Evolutionary conservation across 2,113 vertebrate genomes (phyloP), one percentile per base, ranked within the genome.

Genomic region (Austrofundulus limnaeus): DNA sequence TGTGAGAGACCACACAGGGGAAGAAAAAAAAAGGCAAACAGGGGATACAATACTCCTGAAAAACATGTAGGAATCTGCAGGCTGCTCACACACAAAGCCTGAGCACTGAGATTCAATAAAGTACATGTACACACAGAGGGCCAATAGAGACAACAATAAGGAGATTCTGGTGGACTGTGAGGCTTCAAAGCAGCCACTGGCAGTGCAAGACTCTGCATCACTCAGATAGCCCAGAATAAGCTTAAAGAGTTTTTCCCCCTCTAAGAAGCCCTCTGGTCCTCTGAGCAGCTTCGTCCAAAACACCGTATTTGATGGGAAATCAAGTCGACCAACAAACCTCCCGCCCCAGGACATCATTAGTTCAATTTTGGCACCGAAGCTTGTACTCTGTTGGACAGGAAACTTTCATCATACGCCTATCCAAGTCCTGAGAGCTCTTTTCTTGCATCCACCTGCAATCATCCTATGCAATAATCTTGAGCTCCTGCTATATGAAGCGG

Each of bases 261-360:
- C 63, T 55, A 72, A 83, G 58, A 81, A 61, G 58, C 51, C 73
- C 74, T 55, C 50, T 1, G 34, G 81, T 42, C 50, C 58, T 75
- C 28, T 15, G 34, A 15, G 23, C 42, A 55, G 28, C n/a, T 59
- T 17, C 3, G 25, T 66, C 79, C 66, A 63, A 80, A 69, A 62
- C 68, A 43, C n/a, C 38, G 51, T 56, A 72, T 83, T 74, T 83
- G 78, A 87, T 67, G 42, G 39, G 47, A 52, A 49, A 63, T 87
- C 66, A 74, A 73, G 41, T 71, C 54, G 19, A 51, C 66, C 61
- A 73, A 31, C 57, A 65, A 63, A 64, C 16, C 60, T 55, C 41
- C 11, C 50, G 52, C 69, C 78, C 16, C 60, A 56, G 65, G 75
- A 75, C 70, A 80, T 82, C 81, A 81, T 81, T 81, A 81, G 65